phyloP scores from a whole-genome alignment of 2,113 vertebrate species.

The Ellobius talpinus region DNA sequence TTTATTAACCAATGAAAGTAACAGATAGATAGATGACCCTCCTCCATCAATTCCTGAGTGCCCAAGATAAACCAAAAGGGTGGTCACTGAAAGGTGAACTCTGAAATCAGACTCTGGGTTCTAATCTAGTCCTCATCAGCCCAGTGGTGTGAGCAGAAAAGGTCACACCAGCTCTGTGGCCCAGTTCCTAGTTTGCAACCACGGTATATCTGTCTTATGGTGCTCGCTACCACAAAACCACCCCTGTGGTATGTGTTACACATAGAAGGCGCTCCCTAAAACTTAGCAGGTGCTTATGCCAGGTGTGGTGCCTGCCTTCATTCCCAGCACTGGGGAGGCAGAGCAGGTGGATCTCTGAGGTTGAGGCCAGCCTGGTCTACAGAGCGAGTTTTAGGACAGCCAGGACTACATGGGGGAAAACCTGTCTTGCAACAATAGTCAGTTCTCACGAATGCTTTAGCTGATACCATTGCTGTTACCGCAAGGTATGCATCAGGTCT shows the following conservation, averaged over 20 bases:
- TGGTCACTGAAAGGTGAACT: rapidly evolving
- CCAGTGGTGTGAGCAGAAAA: too few species aligned
- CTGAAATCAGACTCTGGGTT: not conserved
- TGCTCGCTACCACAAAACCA: not conserved
- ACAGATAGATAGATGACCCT: too few species aligned
- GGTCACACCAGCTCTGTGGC: not conserved
- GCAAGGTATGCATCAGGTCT: not conserved
- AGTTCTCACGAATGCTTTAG: not conserved
- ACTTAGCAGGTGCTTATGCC: not conserved
- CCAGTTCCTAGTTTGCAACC: not conserved
- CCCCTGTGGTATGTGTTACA: too few species aligned
- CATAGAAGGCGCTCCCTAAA: not conserved
- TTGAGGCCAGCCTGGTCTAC: not conserved
- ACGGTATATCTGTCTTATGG: too few species aligned
- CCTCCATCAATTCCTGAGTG: too few species aligned
- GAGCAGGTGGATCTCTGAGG: not conserved
- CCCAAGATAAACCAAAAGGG: rapidly evolving
- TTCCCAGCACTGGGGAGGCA: not conserved
- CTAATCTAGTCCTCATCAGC: not conserved
- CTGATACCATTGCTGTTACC: rapidly evolving
- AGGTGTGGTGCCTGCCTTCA: not conserved
- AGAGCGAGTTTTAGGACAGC: not conserved
- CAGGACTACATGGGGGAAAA: not conserved
- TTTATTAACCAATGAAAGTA: too few species aligned
- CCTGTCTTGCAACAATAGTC: not conserved